Evolutionary conservation across 1,140 invertebrate species (phyloP).

Genomic region (Pinna nobilis): DNA sequence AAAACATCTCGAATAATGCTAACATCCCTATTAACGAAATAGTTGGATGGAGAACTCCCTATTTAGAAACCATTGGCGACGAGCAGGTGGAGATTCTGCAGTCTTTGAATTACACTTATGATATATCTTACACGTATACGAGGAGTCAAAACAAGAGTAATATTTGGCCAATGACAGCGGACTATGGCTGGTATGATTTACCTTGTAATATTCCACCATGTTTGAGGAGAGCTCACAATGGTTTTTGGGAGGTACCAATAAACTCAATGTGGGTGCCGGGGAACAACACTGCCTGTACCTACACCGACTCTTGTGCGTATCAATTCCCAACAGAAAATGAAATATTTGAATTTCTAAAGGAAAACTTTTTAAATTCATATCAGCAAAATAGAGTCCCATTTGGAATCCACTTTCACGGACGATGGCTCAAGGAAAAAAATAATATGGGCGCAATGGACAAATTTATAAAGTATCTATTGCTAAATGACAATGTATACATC

Average conservation of each 20-base stretch:
- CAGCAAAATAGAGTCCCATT: conserved; percentile 52
- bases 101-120: conserved; percentile 51
- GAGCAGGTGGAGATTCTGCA: conserved; percentile 49
- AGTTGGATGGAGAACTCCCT: conserved; percentile 58
- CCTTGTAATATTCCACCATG: conserved; percentile 61
- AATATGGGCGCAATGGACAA: conserved; percentile 55
- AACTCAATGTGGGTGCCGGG: conserved; percentile 59
- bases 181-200: conserved; percentile 52
- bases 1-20: conserved; percentile 44
- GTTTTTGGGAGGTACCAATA: conserved; percentile 65
- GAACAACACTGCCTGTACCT: conserved; percentile 55
- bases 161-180: conserved; percentile 64
- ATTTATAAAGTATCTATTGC: conserved; percentile 50
- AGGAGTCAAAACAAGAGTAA: conserved; percentile 45
- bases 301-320: conserved; percentile 59
- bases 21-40: conserved; percentile 55
- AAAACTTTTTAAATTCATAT: conserved; percentile 28
- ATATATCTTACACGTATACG: conserved; percentile 61
- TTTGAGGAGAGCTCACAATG: conserved; percentile 55
- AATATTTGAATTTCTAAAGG: conserved; percentile 30
- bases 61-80: conserved; percentile 59
- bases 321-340: conserved; percentile 50
- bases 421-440: conserved; percentile 53
- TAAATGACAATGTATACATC: conserved; percentile 59
- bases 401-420: conserved; percentile 61